Conservation (phyloP, 1,140 invertebrate genomes). For the Ctenoplectra terminalis region DNA sequence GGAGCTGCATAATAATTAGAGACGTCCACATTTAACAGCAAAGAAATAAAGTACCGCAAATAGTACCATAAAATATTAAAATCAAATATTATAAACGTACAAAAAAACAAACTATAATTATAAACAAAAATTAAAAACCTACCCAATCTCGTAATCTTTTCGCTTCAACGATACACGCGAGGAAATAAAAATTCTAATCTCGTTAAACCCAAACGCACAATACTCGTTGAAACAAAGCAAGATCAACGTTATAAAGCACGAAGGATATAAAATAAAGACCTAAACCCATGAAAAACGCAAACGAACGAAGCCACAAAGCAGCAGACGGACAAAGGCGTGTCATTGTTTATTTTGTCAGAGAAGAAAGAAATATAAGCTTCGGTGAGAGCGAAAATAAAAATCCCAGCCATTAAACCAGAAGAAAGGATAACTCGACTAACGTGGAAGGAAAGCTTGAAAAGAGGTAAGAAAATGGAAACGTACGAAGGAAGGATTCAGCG, state of each 20-base stretch:
- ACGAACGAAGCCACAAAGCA: not conserved
- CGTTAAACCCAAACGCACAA: not conserved
- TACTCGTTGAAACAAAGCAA: not conserved
- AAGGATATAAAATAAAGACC: not conserved
- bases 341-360: not conserved
- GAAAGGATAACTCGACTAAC: conserved; percentile 14
- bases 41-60: no score
- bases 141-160: no score
- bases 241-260: not conserved
- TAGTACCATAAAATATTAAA: no score
- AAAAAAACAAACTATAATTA: no score
- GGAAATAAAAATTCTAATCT: no score
- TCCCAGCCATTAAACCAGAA: not conserved
- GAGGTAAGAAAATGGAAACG: not conserved
- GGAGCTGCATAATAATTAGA: no score
- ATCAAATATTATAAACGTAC: no score
- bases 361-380: not conserved
- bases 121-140: no score
- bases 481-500: not conserved
- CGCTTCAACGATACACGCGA: no score
- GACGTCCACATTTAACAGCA: no score
- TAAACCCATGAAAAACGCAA: not conserved
- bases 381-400: not conserved
- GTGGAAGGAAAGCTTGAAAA: not conserved
- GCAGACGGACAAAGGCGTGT: not conserved